phyloP scores from a whole-genome alignment of 2,888 invertebrate genomes.

The Eupithecia abbreviata region DNA sequence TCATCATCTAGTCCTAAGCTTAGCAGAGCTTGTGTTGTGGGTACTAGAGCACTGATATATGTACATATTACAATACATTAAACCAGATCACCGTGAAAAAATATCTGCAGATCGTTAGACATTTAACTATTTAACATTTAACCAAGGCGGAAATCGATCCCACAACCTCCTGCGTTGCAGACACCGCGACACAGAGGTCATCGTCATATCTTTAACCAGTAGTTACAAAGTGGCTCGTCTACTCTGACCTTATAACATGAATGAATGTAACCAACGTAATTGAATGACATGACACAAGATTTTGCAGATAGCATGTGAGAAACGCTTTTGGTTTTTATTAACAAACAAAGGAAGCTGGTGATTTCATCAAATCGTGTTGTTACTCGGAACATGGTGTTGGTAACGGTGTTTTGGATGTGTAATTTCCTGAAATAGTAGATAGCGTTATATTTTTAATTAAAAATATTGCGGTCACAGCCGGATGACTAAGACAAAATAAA shows the following conservation, averaged over 20 bases:
- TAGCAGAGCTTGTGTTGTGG: no score
- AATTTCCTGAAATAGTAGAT: constrained; percentile 19
- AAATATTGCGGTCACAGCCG: constrained; percentile 3
- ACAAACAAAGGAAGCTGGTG: constrained; percentile 37
- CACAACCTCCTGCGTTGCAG: no score
- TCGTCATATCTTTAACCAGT: neutral
- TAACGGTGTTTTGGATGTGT: constrained; percentile 21
- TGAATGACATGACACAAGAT: constrained; percentile 37
- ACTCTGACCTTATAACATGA: neutral
- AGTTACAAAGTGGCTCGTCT: constrained; percentile 2
- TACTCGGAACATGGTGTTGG: constrained; percentile 14
- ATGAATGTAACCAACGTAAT: constrained; percentile 44
- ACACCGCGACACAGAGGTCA: no score
- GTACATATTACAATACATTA: no score
- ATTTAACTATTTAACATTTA: no score
- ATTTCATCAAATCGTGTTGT: constrained; percentile 23
- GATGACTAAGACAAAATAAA: neutral
- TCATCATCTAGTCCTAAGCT: no score
- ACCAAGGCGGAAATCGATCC: no score
- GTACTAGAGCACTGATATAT: no score
- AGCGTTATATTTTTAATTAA: constrained; percentile 14
- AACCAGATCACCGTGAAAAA: no score
- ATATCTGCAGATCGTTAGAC: no score
- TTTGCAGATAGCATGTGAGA: constrained; percentile 41
- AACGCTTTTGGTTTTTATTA: constrained; percentile 34